phyloP scores from a whole-genome alignment of 2,888 invertebrate genomes.

The Leistus spinibarbis region DNA sequence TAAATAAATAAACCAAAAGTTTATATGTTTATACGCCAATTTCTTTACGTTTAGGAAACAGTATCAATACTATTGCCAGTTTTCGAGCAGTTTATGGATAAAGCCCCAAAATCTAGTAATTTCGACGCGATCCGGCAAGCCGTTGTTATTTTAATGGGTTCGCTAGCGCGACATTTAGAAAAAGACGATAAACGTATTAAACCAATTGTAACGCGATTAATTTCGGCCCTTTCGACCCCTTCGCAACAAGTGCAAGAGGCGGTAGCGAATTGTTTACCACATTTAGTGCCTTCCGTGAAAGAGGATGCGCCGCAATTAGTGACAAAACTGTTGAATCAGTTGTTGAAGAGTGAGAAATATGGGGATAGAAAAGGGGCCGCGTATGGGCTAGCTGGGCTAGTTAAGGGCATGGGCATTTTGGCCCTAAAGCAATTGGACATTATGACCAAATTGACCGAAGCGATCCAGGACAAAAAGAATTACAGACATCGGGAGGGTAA shows the following conservation, averaged over 20 bases:
- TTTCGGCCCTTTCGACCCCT: constrained; percentile 92
- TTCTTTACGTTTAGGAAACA: constrained; percentile 60
- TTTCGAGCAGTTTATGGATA: constrained; percentile 92
- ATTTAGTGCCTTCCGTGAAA: constrained; percentile 89
- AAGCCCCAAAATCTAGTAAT: constrained; percentile 87
- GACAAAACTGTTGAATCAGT: constrained; percentile 81
- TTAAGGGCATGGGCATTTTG: constrained; percentile 96
- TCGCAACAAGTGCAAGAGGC: constrained; percentile 97
- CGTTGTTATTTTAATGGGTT: constrained; percentile 96
- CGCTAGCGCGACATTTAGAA: constrained; percentile 93
- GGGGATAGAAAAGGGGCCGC: constrained; percentile 95
- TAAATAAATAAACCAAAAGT: background rate
- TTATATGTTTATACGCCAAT: background rate
- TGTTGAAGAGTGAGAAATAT: constrained; percentile 90
- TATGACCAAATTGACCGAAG: constrained; percentile 90
- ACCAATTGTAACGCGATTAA: constrained; percentile 90
- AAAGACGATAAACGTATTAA: constrained; percentile 87
- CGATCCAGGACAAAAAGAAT: constrained; percentile 97
- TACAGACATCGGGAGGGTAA: constrained; percentile 89
- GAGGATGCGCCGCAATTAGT: constrained; percentile 89
- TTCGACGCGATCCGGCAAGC: constrained; percentile 94
- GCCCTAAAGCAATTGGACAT: constrained; percentile 94
- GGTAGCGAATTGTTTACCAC: constrained; percentile 94
- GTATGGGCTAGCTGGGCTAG: constrained; percentile 94
- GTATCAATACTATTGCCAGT: constrained; percentile 82